These are phyloP conservation scores for Heteronetta atricapilla DNA, from an alignment of 2,113 vertebrate genomes.

Conservation along the genomic window DNA sequence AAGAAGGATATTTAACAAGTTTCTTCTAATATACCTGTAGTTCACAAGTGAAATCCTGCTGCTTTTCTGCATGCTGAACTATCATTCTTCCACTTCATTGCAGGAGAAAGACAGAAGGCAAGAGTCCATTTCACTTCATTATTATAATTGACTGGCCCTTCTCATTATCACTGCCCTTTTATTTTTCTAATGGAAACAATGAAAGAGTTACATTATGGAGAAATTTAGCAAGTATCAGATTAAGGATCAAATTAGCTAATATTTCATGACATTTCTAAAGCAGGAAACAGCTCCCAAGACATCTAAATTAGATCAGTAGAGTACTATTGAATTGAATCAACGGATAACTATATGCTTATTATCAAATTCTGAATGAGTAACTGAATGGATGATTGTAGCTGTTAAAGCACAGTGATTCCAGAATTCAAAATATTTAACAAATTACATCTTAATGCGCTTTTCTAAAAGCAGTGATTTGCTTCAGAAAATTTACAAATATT, in stretches of 20 bases:
- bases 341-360: neutral
- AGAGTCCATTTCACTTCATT: neutral
- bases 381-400: neutral
- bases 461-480: neutral
- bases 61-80: neutral
- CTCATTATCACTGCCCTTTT: neutral
- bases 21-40: neutral
- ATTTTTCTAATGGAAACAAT: conserved; percentile 8
- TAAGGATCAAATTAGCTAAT: conserved; percentile 23
- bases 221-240: neutral
- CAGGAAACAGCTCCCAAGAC: neutral
- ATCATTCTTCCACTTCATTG: neutral
- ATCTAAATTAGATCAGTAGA: neutral
- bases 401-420: neutral
- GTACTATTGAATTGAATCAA: neutral
- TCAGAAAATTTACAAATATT: neutral
- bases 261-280: conserved; percentile 23
- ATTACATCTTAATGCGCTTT: neutral
- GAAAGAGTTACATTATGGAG: neutral
- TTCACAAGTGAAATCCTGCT: neutral
- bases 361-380: neutral
- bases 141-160: neutral
- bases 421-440: neutral
- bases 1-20: neutral
- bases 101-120: neutral